These are phyloP conservation scores for Heliconius hortense DNA, from an alignment of 2,888 invertebrate species.

Conservation along the genomic window DNA sequence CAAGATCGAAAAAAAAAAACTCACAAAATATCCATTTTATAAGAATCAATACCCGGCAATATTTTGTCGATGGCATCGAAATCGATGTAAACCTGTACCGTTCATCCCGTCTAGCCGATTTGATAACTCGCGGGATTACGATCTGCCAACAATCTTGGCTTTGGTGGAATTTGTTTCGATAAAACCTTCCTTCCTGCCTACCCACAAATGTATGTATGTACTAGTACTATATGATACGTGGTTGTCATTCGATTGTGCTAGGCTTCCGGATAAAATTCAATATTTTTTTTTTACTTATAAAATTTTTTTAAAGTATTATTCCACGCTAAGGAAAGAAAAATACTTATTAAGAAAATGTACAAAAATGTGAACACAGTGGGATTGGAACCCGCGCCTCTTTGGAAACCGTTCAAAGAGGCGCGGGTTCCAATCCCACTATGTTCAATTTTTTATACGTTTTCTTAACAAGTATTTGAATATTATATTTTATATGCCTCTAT, in stretches of 20 bases:
- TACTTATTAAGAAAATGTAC: too few species aligned
- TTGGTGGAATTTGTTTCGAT: slow-evolving; percentile 39
- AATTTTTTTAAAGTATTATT: too few species aligned
- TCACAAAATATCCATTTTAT: background rate
- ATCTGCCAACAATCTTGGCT: slow-evolving; percentile 41
- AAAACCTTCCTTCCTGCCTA: background rate
- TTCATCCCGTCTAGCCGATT: slow-evolving; percentile 34
- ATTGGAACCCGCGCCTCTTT: too few species aligned
- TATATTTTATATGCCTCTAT: background rate
- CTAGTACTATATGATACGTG: background rate
- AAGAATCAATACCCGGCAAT: slow-evolving; percentile 6
- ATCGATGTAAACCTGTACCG: slow-evolving; percentile 36
- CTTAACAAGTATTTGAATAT: too few species aligned
- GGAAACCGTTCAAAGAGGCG: too few species aligned
- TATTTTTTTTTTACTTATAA: too few species aligned
- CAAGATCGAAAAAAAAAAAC: background rate
- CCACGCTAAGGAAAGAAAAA: too few species aligned
- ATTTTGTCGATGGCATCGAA: slow-evolving; percentile 33
- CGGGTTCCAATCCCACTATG: too few species aligned
- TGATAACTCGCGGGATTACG: slow-evolving; percentile 40
- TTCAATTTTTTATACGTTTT: too few species aligned
- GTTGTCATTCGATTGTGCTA: slow-evolving; percentile 22
- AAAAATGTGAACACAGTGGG: too few species aligned
- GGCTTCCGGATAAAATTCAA: slow-evolving; percentile 10
- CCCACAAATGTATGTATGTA: background rate